Evolutionary conservation across 2,797 vertebrate species (phyloP).

Genomic region (Spinibarbus caldwelli): DNA sequence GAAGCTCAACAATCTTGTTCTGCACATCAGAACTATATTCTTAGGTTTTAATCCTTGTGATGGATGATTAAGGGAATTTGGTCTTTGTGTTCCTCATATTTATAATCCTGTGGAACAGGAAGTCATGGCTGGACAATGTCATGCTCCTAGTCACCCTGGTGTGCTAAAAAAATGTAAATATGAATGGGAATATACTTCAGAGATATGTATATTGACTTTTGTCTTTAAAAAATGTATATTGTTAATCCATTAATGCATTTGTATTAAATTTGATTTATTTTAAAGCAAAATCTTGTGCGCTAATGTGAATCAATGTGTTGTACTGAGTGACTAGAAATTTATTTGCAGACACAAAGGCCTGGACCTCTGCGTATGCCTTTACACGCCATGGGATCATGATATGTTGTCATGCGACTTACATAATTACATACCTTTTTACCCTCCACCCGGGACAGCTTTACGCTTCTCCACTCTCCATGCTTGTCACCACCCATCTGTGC

Average conservation of each 20-base stretch:
- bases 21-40: too few relatives aligned
- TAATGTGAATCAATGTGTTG: not conserved
- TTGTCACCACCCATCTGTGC: slow-evolving; percentile 33
- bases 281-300: not conserved
- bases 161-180: too few relatives aligned
- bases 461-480: not conserved
- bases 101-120: too few relatives aligned
- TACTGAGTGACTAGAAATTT: not conserved
- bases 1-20: too few relatives aligned
- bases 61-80: too few relatives aligned
- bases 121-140: too few relatives aligned
- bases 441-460: slow-evolving; percentile 14
- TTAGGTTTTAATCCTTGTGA: too few relatives aligned
- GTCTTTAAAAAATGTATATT: not conserved
- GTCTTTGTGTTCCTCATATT: too few relatives aligned
- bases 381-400: slow-evolving; percentile 2
- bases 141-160: too few relatives aligned
- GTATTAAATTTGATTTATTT: not conserved
- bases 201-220: too few relatives aligned
- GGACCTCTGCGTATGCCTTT: not conserved
- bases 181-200: too few relatives aligned
- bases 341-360: slow-evolving; percentile 24
- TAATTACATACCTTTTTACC: slow-evolving; percentile 41
- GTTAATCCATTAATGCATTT: not conserved
- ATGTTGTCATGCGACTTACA: slow-evolving; percentile 31